These are phyloP conservation scores for Quadriops clusia DNA, from an alignment of 2,888 invertebrate genomes.

Conservation along the genomic window DNA sequence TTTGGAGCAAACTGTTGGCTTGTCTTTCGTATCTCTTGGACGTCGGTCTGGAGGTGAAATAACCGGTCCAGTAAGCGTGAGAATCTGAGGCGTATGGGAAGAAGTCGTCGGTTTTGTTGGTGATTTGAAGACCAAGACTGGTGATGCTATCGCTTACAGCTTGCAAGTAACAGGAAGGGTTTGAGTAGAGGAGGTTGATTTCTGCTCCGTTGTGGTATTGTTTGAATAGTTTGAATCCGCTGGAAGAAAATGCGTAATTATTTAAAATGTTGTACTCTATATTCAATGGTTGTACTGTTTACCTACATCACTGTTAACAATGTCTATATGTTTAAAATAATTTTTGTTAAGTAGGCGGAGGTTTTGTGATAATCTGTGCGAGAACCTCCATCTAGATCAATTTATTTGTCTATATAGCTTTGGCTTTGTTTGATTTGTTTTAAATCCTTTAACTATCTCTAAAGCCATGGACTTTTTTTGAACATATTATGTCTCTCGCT, in stretches of 20 bases:
- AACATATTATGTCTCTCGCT: too few relatives aligned
- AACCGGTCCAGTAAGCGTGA: conserved; percentile 88
- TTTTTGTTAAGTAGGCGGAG: too few relatives aligned
- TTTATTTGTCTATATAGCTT: too few relatives aligned
- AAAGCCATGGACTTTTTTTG: too few relatives aligned
- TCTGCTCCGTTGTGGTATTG: conserved; percentile 42
- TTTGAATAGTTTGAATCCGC: conserved; percentile 29
- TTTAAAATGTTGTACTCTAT: too few relatives aligned
- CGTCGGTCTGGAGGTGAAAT: conserved; percentile 71
- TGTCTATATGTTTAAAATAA: too few relatives aligned
- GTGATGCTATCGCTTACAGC: conserved; percentile 51
- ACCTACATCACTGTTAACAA: too few relatives aligned
- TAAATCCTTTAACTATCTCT: too few relatives aligned
- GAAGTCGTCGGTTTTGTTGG: conserved; percentile 73
- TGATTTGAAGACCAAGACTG: conserved; percentile 44
- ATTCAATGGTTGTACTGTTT: too few relatives aligned
- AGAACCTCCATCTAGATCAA: too few relatives aligned
- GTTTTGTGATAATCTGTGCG: too few relatives aligned
- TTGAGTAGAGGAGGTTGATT: conserved; percentile 72
- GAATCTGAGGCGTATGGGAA: conserved; percentile 79
- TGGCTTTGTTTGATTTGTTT: too few relatives aligned
- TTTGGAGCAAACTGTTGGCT: conserved; percentile 64
- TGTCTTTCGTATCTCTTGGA: conserved; percentile 63
- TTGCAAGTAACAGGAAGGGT: conserved; percentile 72
- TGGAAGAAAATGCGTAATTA: conserved; percentile 13